Evolutionary conservation across 2,113 vertebrate species (phyloP).

Genomic region (Echinops telfairi): DNA sequence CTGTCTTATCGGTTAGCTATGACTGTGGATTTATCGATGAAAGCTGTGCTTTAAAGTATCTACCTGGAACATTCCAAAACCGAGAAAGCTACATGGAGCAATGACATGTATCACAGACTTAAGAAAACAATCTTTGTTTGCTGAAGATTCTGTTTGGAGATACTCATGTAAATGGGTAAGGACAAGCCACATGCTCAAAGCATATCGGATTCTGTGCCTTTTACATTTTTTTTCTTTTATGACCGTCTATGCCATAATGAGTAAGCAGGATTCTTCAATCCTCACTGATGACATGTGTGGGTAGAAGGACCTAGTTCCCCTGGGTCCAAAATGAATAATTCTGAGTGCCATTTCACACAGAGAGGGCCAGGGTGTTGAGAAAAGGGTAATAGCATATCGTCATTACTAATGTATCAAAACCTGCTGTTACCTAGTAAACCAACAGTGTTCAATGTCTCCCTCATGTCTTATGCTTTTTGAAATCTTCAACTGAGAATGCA

Average conservation of each 20-base stretch:
- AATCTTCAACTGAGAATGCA: not conserved
- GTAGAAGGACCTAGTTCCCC: not conserved
- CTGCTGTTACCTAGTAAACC: not conserved
- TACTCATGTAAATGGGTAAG: slow-evolving; percentile 2
- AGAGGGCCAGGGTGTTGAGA: not conserved
- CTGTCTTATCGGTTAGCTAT: not conserved
- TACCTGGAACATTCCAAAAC: slow-evolving; percentile 40
- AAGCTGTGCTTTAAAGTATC: slow-evolving; percentile 15
- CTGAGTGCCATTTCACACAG: not conserved
- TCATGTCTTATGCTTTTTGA: not conserved
- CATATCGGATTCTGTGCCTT: not conserved
- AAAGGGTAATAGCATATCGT: slow-evolving; percentile 1
- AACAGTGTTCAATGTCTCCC: not conserved
- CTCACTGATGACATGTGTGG: not conserved
- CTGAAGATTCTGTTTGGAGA: slow-evolving; percentile 21
- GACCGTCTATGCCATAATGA: not conserved
- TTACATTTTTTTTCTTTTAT: slow-evolving; percentile 15
- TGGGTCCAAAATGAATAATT: slow-evolving; percentile 28
- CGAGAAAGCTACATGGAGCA: not conserved
- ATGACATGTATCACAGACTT: not conserved
- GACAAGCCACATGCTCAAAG: not conserved
- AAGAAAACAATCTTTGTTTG: slow-evolving; percentile 36
- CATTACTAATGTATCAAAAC: not conserved
- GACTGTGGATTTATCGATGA: not conserved
- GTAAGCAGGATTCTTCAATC: not conserved